Evolutionary conservation across 2,113 vertebrate genomes (phyloP), one percentile per base, ranked within the genome.

Genomic region (Beaufortia kweichowensis): DNA sequence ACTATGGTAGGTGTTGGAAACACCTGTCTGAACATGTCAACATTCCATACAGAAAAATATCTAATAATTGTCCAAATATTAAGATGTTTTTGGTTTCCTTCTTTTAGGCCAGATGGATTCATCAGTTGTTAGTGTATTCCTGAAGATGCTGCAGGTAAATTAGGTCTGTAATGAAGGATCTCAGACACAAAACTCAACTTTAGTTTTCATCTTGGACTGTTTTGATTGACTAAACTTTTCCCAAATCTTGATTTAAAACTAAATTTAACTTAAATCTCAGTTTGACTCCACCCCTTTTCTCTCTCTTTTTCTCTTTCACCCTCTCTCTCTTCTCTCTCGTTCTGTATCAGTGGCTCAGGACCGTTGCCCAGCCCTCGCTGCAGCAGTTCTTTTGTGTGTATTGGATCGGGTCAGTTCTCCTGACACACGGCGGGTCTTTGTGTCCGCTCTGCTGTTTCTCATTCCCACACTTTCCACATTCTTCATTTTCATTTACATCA

Each of bases 391-490:
- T 23, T 61, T 66, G 61, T 67, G 68, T 60, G 59, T 64, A 21
- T 71, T 73, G 60, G 73, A 76, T 64, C 70, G 57, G 70, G 70
- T 61, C 35, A 61, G 55, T 74, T 74, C 57, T 74, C 33, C 55
- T 23, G 59, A 67, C 76, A 76, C 57, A 61, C 69, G 69, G 26
- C 50, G 72, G 73, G 46, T 10, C 77, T 33, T 66, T 35, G 46
- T 68, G 66, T 74, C 76, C 35, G 56, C 56, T 39, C 55, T 39
- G 46, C 61, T 56, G 35, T 63, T 74, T 41, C 81, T 76, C 57
- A 56, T 75, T 66, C 76, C 63, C 82, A 70, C 66, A 67, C 84
- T 80, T 67, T 66, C 68, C 70, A 64, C 68, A 62, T 76, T 70
- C 80, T 79, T 77, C 57, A 39, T 75, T 78, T 77, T 76, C 41